Conservation (phyloP, 2,113 vertebrate genomes). For the Nesogale talazaci region DNA sequence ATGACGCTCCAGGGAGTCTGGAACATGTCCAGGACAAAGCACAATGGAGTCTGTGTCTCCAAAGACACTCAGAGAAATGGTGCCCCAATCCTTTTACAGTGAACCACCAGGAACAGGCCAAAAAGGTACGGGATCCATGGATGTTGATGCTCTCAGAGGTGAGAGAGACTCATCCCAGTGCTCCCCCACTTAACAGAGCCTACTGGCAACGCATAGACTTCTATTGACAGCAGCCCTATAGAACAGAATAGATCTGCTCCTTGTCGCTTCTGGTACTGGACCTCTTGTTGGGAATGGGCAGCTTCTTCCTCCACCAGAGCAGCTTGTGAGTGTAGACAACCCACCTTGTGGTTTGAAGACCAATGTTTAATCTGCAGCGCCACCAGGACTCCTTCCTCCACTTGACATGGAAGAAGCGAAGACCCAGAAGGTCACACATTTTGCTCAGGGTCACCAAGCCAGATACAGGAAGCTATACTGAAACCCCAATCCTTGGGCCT, state of each 20-base stretch:
- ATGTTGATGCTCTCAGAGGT: background rate
- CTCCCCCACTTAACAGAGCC: background rate
- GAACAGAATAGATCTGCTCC: no score
- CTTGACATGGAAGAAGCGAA: background rate
- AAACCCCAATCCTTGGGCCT: background rate
- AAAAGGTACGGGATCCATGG: background rate
- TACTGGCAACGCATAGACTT: no score
- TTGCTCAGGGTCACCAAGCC: background rate
- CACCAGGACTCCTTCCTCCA: no score
- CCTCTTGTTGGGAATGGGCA: no score
- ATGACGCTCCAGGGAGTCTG: background rate
- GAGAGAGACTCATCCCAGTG: background rate
- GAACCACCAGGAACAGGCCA: background rate
- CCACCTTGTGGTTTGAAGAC: no score
- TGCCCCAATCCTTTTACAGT: background rate
- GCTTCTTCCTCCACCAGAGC: no score
- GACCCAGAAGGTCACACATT: background rate
- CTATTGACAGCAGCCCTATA: no score
- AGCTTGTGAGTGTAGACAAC: no score
- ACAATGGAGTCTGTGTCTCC: conserved; percentile 52
- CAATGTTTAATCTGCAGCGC: no score
- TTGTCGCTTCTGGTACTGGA: no score
- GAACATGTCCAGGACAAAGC: background rate
- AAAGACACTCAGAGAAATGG: background rate
- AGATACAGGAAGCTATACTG: background rate